Conservation (phyloP, 23 tunicate genomes). For the Pegea sp. region DNA sequence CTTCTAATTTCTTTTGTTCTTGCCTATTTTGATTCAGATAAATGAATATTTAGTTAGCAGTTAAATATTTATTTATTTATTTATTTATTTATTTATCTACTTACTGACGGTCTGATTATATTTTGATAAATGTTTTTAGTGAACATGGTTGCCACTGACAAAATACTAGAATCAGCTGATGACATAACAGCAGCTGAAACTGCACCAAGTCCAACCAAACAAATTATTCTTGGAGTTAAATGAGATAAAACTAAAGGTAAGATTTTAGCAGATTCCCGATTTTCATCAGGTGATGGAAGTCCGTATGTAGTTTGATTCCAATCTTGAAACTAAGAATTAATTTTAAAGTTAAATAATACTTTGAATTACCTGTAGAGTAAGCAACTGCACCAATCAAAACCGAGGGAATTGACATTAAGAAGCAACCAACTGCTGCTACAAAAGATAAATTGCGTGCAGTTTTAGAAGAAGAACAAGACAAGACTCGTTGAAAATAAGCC, state of each 20-base stretch:
- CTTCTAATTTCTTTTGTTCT: conserved; percentile 23
- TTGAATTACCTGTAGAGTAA: conserved; percentile 12
- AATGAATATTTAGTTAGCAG: neutral
- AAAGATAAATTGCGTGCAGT: conserved; percentile 48
- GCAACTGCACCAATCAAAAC: conserved; percentile 69
- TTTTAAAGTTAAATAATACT: neutral
- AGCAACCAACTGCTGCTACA: conserved; percentile 56
- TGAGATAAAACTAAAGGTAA: conserved; percentile 44
- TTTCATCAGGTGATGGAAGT: conserved; percentile 5
- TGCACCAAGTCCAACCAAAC: conserved; percentile 67
- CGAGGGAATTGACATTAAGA: conserved; percentile 65
- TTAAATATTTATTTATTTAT: neutral
- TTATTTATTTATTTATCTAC: neutral
- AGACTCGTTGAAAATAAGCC: conserved; percentile 73
- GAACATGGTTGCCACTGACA: conserved; percentile 49
- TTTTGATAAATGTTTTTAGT: conserved; percentile 33
- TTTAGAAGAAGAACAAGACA: conserved; percentile 33
- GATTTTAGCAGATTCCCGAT: conserved; percentile 8
- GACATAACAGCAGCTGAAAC: conserved; percentile 88
- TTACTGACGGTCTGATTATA: conserved; percentile 9
- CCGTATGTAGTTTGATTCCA: conserved; percentile 25
- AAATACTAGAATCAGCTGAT: conserved; percentile 55
- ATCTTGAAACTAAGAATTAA: conserved; percentile 7
- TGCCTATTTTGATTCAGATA: conserved; percentile 13
- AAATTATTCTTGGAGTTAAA: conserved; percentile 41